Percentiles rank a stretch among this genome's conserved stretches.
These are phyloP conservation scores for Philopedon plagiatum DNA, from an alignment of 2,888 invertebrate species.

Conservation along the genomic window DNA sequence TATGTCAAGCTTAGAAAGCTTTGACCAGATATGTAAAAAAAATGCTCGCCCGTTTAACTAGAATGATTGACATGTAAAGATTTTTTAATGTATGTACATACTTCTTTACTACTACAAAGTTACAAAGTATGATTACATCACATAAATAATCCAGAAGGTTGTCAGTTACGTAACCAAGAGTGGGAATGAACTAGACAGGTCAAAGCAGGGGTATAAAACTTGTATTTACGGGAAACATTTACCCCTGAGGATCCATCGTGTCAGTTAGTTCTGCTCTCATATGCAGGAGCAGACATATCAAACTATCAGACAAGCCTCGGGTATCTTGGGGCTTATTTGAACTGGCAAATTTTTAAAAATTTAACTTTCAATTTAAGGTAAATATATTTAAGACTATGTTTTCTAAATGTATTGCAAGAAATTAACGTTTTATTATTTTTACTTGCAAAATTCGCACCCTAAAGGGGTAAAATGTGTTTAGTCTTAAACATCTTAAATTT, in stretches of 20 bases:
- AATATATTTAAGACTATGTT: neutral
- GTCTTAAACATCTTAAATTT: too few species aligned
- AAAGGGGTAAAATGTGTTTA: too few species aligned
- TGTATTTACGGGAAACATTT: slow-evolving; percentile 41
- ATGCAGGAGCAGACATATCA: slow-evolving; percentile 30
- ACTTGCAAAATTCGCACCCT: too few species aligned
- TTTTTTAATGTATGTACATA: too few species aligned
- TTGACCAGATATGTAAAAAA: too few species aligned
- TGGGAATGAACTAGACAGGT: slow-evolving; percentile 31
- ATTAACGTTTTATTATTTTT: too few species aligned
- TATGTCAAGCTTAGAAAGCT: too few species aligned
- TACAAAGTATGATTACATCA: slow-evolving; percentile 26
- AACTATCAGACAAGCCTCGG: slow-evolving; percentile 30
- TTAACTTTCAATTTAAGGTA: slow-evolving; percentile 16
- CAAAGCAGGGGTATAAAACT: slow-evolving; percentile 40
- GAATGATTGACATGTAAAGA: neutral
- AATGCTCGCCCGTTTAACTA: too few species aligned
- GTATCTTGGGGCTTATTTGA: slow-evolving; percentile 23
- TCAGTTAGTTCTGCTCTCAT: slow-evolving; percentile 35
- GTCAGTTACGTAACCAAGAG: slow-evolving; percentile 22
- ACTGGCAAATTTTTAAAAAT: slow-evolving; percentile 15
- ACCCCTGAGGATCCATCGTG: slow-evolving; percentile 36
- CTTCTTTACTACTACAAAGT: neutral
- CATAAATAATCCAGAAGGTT: slow-evolving; percentile 24
- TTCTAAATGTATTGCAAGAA: too few species aligned